Conservation (phyloP, 2,113 vertebrate genomes). For the Anguilla japonica region DNA sequence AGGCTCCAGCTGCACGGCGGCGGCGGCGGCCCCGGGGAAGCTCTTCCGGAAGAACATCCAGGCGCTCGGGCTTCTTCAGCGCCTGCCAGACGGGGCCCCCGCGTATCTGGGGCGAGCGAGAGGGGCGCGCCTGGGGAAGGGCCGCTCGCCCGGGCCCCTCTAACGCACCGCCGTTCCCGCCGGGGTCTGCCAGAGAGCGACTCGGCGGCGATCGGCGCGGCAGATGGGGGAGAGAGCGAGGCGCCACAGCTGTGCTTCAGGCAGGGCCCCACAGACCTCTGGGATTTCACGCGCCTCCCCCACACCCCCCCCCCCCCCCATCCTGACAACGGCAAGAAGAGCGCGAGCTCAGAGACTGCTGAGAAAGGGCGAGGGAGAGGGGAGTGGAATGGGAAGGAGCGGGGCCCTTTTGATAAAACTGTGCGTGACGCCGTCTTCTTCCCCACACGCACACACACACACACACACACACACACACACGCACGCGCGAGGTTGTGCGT, state of each 20-base stretch:
- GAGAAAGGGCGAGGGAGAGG: not conserved
- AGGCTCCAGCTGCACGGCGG: conserved; percentile 19
- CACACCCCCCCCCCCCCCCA: not conserved
- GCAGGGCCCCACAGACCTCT: not conserved
- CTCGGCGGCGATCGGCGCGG: not conserved
- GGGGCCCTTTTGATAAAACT: not conserved
- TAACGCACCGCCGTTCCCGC: conserved; percentile 2
- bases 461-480: too few species aligned
- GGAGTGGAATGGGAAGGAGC: not conserved
- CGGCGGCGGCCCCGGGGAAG: not conserved
- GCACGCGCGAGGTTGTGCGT: not conserved
- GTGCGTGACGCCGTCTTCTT: too few species aligned
- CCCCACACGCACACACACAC: too few species aligned
- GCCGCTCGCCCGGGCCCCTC: not conserved
- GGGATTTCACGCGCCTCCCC: conserved; percentile 12
- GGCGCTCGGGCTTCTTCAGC: not conserved
- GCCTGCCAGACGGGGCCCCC: conserved; percentile 17
- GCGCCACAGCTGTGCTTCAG: conserved; percentile 6
- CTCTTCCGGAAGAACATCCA: not conserved
- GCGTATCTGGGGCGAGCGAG: conserved; percentile 3
- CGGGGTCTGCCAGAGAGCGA: not conserved
- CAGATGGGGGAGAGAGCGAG: conserved; percentile 1
- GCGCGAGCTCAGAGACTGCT: not conserved
- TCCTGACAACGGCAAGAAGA: not conserved
- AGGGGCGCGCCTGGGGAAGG: not conserved